Conservation (phyloP, 2,113 vertebrate genomes). For the Pogonocichla stellata region DNA sequence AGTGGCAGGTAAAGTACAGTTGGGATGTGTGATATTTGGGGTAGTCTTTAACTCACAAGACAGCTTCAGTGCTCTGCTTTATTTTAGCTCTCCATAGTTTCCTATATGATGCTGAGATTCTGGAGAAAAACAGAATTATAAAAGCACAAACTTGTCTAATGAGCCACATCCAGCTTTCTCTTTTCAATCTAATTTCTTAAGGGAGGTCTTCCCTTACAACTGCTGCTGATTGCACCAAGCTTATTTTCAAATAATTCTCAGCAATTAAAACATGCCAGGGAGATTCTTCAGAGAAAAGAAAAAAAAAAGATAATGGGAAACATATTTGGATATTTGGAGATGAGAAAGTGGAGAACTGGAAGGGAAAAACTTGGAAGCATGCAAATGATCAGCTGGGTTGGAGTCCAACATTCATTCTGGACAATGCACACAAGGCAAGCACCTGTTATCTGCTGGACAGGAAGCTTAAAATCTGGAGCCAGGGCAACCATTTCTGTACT, state of each 20-base stretch:
- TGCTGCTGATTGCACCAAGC: neutral
- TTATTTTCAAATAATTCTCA: neutral
- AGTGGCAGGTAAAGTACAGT: neutral
- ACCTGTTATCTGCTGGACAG: neutral
- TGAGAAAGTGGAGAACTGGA: neutral
- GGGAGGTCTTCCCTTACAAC: neutral
- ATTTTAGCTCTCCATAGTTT: neutral
- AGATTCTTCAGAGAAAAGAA: neutral
- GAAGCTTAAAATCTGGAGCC: neutral
- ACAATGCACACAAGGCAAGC: neutral
- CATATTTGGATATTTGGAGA: neutral
- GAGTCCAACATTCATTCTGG: neutral
- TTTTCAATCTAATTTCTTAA: neutral
- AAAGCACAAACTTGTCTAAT: neutral
- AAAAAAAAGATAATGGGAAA: neutral
- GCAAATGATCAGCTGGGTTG: neutral
- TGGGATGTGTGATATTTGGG: neutral
- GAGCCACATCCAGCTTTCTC: neutral
- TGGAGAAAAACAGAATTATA: neutral
- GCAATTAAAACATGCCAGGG: neutral
- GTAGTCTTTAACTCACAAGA: neutral
- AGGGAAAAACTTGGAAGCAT: neutral
- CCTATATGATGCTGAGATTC: neutral
- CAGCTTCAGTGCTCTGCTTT: neutral
- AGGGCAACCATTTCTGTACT: neutral